Base-by-base conservation (phyloP, 2,888 invertebrate species). In the Zhuqinia jingwanae region DNA sequence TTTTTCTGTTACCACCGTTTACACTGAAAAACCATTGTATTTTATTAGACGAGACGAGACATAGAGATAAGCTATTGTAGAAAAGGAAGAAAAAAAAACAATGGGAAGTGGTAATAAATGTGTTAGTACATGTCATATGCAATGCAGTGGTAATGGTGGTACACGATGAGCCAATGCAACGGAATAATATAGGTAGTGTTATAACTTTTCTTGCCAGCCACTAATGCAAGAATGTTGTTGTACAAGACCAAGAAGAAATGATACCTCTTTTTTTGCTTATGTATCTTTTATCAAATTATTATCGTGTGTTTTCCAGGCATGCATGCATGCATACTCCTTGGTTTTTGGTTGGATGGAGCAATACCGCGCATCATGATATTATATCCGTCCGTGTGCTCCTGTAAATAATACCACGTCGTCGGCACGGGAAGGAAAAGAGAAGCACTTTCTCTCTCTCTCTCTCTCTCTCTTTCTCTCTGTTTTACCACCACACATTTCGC, bases 211-310 rank as follows among this genome's bases (percentile, higher is more conserved):
- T 45, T 30, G 2, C 70, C 45, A 25, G 53, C 17, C 25, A 22
- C 65, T 79, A 65, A 79, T 79, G 65, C 79, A 79, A n/a, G 50
- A 79, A 79, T 65, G 63, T 13, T 79, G 58, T 63, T 47, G 30
- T 58, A 25, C 58, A n/a, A 11, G n/a, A 10, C 1, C 58, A 10
- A n/a, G 15, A 10, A 50, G 45, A 30, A 63, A 63, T 56, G 77
- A 77, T 77, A 60, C 58, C 53, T 15, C 53, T 17, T 36, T 36
- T 36, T 36, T 17, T 76, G n/a, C 58, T 58, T 25, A 47, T 65
- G 53, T 50, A 65, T 79, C 50, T 63, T 42, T 65, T 79, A 65
- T 79, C 65, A 63, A 25, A 63, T 45, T 58, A 77, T 56, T 17
- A 36, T 63, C 10, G 11, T 53, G 56, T 76, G 76, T 45, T 36